phyloP scores from a whole-genome alignment of 2,888 invertebrate species.

The Drosophila paracracens region DNA sequence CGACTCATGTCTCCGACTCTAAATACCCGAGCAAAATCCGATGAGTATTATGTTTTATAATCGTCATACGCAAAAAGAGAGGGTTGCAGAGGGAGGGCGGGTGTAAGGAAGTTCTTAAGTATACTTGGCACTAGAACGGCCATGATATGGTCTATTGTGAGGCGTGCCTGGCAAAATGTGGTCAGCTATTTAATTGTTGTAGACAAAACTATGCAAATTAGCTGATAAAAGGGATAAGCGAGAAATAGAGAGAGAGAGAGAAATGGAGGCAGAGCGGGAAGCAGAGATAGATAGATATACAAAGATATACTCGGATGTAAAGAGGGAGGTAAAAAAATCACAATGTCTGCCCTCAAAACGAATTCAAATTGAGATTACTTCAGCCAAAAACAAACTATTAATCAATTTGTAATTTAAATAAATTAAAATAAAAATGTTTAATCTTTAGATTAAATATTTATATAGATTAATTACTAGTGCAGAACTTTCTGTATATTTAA shows the following conservation, averaged over 20 bases:
- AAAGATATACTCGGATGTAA: background rate
- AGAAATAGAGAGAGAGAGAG: background rate
- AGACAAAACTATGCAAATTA: slow-evolving; percentile 76
- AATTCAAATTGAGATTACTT: slow-evolving; percentile 6
- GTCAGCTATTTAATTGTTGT: slow-evolving; percentile 72
- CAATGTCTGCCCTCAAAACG: background rate
- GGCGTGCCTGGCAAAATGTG: slow-evolving; percentile 56
- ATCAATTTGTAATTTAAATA: background rate
- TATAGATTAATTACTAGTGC: background rate
- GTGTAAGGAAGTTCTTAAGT: slow-evolving; percentile 3
- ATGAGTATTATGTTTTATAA: slow-evolving; percentile 70
- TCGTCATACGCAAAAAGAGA: slow-evolving; percentile 40
- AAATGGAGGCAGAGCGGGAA: background rate
- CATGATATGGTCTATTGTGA: slow-evolving; percentile 23
- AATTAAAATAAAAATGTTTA: background rate
- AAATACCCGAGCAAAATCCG: slow-evolving; percentile 32
- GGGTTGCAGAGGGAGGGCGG: background rate
- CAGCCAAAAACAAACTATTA: slow-evolving; percentile 5
- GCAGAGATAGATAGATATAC: background rate
- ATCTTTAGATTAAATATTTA: background rate
- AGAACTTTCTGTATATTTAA: background rate
- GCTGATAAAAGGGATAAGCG: slow-evolving; percentile 2
- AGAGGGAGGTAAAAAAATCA: background rate
- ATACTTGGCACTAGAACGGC: slow-evolving; percentile 13
- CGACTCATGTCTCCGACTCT: slow-evolving; percentile 11